Conservation (phyloP, 2,797 vertebrate genomes). For the Gobio occitaniae region DNA sequence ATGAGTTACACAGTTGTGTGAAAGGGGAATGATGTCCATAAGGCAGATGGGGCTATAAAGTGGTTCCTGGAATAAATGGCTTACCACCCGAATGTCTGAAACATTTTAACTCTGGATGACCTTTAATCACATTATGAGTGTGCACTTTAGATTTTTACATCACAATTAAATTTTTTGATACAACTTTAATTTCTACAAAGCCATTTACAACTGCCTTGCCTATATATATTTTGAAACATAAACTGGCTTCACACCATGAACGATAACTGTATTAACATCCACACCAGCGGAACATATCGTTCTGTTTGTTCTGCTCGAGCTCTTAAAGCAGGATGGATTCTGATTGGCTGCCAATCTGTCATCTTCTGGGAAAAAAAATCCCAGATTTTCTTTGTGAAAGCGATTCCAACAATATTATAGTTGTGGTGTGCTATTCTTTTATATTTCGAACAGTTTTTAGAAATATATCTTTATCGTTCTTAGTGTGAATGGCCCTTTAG, state of each 20-base stretch:
- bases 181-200: background rate
- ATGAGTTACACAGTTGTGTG: conserved; percentile 68
- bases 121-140: background rate
- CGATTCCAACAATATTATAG: background rate
- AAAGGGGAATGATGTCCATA: conserved; percentile 36
- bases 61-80: conserved; percentile 29
- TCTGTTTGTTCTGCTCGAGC: background rate
- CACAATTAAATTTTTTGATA: background rate
- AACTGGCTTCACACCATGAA: background rate
- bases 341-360: background rate
- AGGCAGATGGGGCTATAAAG: conserved; percentile 33
- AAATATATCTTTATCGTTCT: background rate
- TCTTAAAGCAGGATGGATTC: background rate
- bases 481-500: background rate
- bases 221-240: background rate
- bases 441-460: background rate
- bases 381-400: background rate
- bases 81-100: conserved; percentile 38
- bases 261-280: background rate
- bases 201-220: background rate
- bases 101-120: conserved; percentile 1
- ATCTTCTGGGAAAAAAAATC: background rate
- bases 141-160: background rate
- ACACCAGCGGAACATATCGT: background rate
- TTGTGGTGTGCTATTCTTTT: background rate